Evolutionary conservation across 2,113 vertebrate genomes (phyloP).

Genomic region (Tetraodon nigroviridis): DNA sequence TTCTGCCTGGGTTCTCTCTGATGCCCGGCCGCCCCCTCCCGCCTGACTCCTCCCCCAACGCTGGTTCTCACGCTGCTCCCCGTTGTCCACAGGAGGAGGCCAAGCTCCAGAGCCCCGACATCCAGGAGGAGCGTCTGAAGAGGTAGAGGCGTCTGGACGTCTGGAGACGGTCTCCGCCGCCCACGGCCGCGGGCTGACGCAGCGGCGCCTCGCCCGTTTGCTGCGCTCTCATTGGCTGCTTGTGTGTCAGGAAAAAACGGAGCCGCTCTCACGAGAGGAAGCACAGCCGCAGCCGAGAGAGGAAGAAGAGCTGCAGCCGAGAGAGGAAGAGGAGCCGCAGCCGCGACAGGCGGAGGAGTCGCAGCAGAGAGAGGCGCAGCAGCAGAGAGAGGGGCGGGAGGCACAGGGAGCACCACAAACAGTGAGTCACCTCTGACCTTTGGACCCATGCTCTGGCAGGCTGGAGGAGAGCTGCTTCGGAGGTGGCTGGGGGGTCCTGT

Average conservation of each 20-base stretch:
- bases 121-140: constrained; percentile 89
- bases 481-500: background rate
- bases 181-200: background rate
- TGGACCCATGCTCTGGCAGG: background rate
- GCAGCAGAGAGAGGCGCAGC: constrained; percentile 76
- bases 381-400: constrained; percentile 86
- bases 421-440: constrained; percentile 61
- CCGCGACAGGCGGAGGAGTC: constrained; percentile 42
- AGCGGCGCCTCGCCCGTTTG: background rate
- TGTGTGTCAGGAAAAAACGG: constrained; percentile 79
- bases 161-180: too few relatives aligned
- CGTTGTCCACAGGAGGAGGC: constrained; percentile 97
- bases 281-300: constrained; percentile 78
- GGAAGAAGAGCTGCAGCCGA: constrained; percentile 85
- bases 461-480: background rate
- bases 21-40: constrained; percentile 77
- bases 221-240: constrained; percentile 21
- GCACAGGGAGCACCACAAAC: constrained; percentile 75
- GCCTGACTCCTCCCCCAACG: constrained; percentile 82
- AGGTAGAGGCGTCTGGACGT: constrained; percentile 70
- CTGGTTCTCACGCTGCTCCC: constrained; percentile 97
- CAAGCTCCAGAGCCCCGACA: constrained; percentile 89
- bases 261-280: constrained; percentile 87
- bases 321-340: constrained; percentile 85
- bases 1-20: constrained; percentile 76